phyloP scores from a whole-genome alignment of 2,888 invertebrate genomes.

The Eilema griseolum region DNA sequence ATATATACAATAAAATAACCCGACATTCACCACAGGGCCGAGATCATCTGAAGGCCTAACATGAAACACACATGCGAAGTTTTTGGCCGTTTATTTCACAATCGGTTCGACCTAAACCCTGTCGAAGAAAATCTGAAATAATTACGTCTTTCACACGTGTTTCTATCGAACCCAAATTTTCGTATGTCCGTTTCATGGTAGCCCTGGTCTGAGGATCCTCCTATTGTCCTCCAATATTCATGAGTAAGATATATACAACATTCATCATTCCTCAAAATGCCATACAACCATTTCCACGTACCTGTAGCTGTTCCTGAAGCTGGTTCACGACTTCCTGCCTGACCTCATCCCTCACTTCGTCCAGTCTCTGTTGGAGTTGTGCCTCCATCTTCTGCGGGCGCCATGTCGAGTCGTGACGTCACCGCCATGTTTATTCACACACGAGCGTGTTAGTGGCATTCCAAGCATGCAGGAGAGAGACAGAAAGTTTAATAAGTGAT shows the following conservation, averaged over 20 bases:
- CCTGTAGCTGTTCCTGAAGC: slow-evolving; percentile 92
- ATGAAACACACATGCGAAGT: not conserved
- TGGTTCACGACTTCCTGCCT: slow-evolving; percentile 90
- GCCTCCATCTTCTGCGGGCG: slow-evolving; percentile 60
- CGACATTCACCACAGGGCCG: not conserved
- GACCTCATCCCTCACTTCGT: slow-evolving; percentile 80
- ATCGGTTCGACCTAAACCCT: no score
- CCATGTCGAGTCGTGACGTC: slow-evolving; percentile 39
- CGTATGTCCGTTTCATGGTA: not conserved
- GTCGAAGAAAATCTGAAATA: not conserved
- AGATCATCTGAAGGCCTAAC: not conserved
- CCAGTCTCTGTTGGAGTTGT: slow-evolving; percentile 59
- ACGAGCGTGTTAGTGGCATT: slow-evolving; percentile 79
- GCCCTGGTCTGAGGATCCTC: not conserved
- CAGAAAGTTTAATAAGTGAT: slow-evolving; percentile 52
- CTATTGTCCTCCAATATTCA: not conserved
- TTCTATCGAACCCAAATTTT: not conserved
- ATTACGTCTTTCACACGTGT: not conserved
- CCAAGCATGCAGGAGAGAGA: slow-evolving; percentile 79
- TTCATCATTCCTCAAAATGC: slow-evolving; percentile 7
- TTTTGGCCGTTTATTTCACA: not conserved
- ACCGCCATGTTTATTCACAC: slow-evolving; percentile 71
- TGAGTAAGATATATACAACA: not conserved
- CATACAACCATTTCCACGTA: slow-evolving; percentile 66
- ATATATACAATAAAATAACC: not conserved